Conservation (phyloP, 2,888 invertebrate genomes). For the Eilema depressum region DNA sequence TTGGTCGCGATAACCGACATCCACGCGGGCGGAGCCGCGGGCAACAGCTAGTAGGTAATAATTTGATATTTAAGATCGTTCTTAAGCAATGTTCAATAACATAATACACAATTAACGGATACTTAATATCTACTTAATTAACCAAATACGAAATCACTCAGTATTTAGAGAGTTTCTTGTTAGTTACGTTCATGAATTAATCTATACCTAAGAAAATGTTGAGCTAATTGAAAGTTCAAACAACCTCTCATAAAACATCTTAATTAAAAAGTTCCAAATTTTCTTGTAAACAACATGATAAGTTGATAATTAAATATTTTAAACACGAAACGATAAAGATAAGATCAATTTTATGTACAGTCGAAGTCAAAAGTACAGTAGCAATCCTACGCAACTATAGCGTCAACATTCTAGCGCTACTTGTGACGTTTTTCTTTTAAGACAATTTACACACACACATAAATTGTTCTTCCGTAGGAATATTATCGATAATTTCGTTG, state of each 20-base stretch:
- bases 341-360: not conserved
- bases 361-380: too few relatives aligned
- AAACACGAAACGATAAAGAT: not conserved
- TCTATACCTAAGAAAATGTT: not conserved
- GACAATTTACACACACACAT: too few relatives aligned
- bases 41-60: too few relatives aligned
- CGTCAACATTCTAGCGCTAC: too few relatives aligned
- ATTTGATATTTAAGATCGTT: too few relatives aligned
- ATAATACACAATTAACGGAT: not conserved
- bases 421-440: too few relatives aligned
- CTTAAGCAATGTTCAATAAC: too few relatives aligned
- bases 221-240: not conserved
- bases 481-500: too few relatives aligned
- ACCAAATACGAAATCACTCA: not conserved
- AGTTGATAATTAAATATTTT: not conserved
- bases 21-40: too few relatives aligned
- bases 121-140: not conserved
- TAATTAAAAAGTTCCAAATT: not conserved
- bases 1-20: too few relatives aligned
- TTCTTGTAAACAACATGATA: not conserved
- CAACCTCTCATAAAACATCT: not conserved
- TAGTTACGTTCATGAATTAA: not conserved
- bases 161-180: not conserved
- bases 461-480: too few relatives aligned
- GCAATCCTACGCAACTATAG: too few relatives aligned